Percentiles rank a stretch among this genome's conserved stretches.
These are phyloP conservation scores for Adineta ricciae DNA, from an alignment of 2,888 invertebrate species.

Conservation along the genomic window DNA sequence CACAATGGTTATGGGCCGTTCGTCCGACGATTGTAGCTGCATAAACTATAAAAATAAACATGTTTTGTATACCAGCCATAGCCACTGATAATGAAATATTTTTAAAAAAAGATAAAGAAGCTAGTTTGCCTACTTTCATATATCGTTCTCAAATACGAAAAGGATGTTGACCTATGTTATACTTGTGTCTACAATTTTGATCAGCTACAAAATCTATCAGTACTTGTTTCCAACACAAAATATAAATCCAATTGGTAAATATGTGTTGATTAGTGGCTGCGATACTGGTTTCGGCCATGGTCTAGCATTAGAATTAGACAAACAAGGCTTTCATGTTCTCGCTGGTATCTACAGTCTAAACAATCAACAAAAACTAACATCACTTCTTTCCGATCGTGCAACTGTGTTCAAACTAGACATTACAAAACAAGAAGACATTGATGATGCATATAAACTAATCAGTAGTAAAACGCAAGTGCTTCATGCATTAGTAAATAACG, in stretches of 20 bases:
- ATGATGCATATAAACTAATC: neutral
- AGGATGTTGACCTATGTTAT: neutral
- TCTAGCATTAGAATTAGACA: neutral
- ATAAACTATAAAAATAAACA: too few species aligned
- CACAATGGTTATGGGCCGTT: too few species aligned
- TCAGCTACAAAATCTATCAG: neutral
- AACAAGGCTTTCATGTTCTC: neutral
- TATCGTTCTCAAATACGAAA: neutral
- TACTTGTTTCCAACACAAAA: neutral
- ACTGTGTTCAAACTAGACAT: neutral
- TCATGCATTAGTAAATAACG: neutral
- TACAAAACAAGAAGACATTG: neutral
- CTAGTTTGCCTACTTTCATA: neutral
- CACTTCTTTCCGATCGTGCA: neutral
- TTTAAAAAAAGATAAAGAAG: neutral
- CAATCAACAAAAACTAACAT: neutral
- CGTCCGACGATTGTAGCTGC: too few species aligned
- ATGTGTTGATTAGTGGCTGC: neutral
- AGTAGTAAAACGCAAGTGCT: neutral
- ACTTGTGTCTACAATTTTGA: neutral
- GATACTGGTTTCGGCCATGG: neutral
- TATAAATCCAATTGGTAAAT: neutral
- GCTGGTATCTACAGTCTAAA: neutral
- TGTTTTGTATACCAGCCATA: too few species aligned
- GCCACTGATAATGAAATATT: too few species aligned